Percentiles rank a stretch among this genome's conserved stretches.
Evolutionary conservation across 2,113 vertebrate species (phyloP).

Genomic region (Chascanopsetta lugubris): DNA sequence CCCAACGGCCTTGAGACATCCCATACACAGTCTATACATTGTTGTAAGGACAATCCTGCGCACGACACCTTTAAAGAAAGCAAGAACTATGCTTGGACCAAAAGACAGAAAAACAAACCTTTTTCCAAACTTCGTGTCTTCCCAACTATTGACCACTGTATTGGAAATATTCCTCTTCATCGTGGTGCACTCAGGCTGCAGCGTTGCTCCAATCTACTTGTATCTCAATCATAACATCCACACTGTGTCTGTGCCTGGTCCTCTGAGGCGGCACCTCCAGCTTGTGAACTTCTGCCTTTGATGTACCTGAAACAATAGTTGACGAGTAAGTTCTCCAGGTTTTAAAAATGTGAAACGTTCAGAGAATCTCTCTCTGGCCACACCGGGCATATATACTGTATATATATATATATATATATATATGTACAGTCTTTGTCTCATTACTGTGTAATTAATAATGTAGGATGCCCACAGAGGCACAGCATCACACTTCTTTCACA

Average conservation of each 20-base stretch:
- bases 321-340: background rate
- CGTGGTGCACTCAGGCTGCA: background rate
- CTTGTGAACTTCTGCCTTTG: constrained; percentile 20
- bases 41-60: too few relatives aligned
- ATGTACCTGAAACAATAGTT: constrained; percentile 8
- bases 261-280: constrained; percentile 22
- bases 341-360: background rate
- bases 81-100: too few relatives aligned
- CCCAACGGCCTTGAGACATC: too few relatives aligned
- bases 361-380: background rate
- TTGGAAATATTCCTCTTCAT: too few relatives aligned
- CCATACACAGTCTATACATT: too few relatives aligned
- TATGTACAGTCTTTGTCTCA: background rate
- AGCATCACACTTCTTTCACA: constrained; percentile 4
- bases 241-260: background rate
- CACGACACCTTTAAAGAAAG: too few relatives aligned
- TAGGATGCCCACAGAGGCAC: background rate
- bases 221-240: background rate
- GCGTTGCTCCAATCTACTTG: constrained; percentile 36
- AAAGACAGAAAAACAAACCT: too few relatives aligned
- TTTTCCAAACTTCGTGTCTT: too few relatives aligned
- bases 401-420: too few relatives aligned
- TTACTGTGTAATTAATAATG: constrained; percentile 1
- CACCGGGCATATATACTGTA: too few relatives aligned
- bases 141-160: too few relatives aligned